Conservation (phyloP, 2,888 invertebrate species). For the Ochropleura leucogaster region DNA sequence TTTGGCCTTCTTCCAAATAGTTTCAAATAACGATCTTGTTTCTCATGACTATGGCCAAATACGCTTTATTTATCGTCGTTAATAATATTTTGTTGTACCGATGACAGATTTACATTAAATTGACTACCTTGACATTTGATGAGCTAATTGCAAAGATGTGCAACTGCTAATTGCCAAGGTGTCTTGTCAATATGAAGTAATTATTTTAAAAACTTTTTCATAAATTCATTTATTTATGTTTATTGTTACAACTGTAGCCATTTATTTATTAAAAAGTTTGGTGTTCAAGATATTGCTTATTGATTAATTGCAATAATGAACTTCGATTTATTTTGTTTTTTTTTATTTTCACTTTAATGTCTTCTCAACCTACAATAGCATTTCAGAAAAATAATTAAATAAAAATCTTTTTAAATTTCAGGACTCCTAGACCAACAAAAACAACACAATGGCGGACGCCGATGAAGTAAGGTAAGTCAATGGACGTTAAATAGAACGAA, state of each 20-base stretch:
- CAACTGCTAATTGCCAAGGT: constrained; percentile 1
- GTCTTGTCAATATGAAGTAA: background rate
- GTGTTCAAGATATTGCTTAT: background rate
- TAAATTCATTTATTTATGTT: background rate
- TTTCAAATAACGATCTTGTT: constrained; percentile 80
- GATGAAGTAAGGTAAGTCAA: constrained; percentile 97
- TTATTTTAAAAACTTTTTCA: background rate
- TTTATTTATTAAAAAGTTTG: too few species aligned
- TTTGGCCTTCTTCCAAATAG: constrained; percentile 81
- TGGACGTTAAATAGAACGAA: constrained; percentile 1
- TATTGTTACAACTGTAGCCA: too few species aligned
- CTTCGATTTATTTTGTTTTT: background rate
- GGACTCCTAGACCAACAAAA: constrained; percentile 91
- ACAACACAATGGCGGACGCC: constrained; percentile 95
- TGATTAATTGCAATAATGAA: background rate
- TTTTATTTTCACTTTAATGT: background rate
- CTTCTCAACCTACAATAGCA: background rate
- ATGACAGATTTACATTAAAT: constrained; percentile 50
- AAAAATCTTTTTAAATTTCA: constrained; percentile 78
- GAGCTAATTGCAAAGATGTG: constrained; percentile 29
- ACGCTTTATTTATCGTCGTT: constrained; percentile 71
- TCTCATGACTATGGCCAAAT: constrained; percentile 78
- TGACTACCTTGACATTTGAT: constrained; percentile 51
- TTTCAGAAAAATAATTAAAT: too few species aligned
- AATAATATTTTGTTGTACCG: constrained; percentile 49